Conservation (phyloP, 2,888 invertebrate genomes). For the Himalopsyche anomala region DNA sequence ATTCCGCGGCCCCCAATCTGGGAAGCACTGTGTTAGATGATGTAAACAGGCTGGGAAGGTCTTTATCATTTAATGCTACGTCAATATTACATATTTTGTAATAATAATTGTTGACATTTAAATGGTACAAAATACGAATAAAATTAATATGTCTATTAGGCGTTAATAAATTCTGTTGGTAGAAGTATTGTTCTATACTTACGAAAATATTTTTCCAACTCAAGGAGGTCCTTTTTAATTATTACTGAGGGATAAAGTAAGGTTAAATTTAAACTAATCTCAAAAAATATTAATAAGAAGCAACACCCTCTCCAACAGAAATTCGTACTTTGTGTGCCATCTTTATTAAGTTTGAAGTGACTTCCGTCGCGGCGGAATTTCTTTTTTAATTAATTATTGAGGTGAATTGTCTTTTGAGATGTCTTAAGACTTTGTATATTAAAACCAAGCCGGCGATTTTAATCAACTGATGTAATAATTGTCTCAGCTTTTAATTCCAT, state of each 20-base stretch:
- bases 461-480: background rate
- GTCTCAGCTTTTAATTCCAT: background rate
- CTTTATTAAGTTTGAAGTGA: conserved; percentile 47
- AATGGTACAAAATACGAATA: too few species aligned
- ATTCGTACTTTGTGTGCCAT: conserved; percentile 21
- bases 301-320: background rate
- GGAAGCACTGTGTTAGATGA: too few species aligned
- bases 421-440: background rate
- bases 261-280: conserved; percentile 20
- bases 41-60: too few species aligned
- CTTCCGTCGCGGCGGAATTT: conserved; percentile 45
- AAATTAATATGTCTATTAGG: background rate
- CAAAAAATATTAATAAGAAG: conserved; percentile 20
- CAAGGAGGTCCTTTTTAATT: background rate
- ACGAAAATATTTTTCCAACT: background rate
- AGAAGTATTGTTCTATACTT: background rate
- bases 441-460: background rate
- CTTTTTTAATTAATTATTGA: conserved; percentile 62
- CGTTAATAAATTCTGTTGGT: background rate
- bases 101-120: too few species aligned
- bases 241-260: background rate
- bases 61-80: too few species aligned
- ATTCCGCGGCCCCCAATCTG: too few species aligned
- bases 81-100: too few species aligned
- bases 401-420: conserved; percentile 58